Base-by-base conservation (phyloP, 2,888 invertebrate genomes). In the Salticus scenicus region DNA sequence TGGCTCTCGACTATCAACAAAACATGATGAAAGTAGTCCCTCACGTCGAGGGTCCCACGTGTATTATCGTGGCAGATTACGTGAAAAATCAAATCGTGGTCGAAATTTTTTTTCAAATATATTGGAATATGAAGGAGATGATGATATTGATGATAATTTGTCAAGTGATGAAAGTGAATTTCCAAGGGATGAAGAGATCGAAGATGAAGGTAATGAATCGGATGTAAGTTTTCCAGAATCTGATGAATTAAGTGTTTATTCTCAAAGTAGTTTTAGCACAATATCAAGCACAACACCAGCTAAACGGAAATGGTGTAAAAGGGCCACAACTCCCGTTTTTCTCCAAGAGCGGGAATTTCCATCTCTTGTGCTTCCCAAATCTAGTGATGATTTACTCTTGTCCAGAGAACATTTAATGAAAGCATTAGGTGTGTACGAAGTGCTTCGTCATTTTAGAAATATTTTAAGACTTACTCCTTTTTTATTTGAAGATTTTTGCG, bases 401-500 rank as follows among this genome's bases (percentile, higher is more conserved):
- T 94, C 95, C 63, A 94, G 94, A 89, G 94, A 95, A 89, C 92
- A 94, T 90, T 94, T 96, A 41, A 93, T 97, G 92, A 94, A 95
- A 90, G 94, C 96, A 71, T 93, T 97, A 87, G 95, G 96, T 89
- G 94, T 99, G 85, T 99, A 98, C 92, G 99, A 99, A 93, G 96
- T 98, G 14, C 92, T 99, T 74, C 93, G 98, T 89, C 96, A 98
- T 91, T 99, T 98, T 92, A 94, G 97, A 89, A 91, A 90, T 78
- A 91, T 97, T 89, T 95, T 99, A 33, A 94, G 98, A 87, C 92
- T 99, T 70, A 98, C 98, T 33, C 98, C 98, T 17, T 99, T 93
- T 90, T 94, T 97, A 87, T 95, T 99, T 91, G 99, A 99, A 93
- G 99, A 99, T 92, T 96, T 99, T 90, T 98, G 98, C 93, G 97